These are phyloP conservation scores for Pseudopipra pipra DNA, from an alignment of 2,113 vertebrate genomes.

Conservation along the genomic window DNA sequence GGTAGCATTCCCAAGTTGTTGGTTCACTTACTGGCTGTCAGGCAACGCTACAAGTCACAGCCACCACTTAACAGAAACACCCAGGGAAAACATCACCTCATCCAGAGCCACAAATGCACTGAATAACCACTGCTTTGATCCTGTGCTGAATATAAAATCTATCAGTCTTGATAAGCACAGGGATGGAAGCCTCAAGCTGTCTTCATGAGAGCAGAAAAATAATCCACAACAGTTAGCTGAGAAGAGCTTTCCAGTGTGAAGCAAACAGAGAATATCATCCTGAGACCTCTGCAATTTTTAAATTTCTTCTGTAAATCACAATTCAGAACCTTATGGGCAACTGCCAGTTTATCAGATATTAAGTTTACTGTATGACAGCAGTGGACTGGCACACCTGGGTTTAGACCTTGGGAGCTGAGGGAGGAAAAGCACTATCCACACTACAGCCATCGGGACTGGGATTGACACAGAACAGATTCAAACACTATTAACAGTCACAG, in stretches of 20 bases:
- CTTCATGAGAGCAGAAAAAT: not conserved
- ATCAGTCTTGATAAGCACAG: not conserved
- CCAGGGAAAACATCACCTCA: not conserved
- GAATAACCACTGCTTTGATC: not conserved
- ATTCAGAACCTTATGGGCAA: not conserved
- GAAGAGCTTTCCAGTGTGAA: not conserved
- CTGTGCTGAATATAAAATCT: not conserved
- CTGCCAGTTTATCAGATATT: not conserved
- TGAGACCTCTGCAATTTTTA: not conserved
- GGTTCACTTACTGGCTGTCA: not conserved
- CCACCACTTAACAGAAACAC: not conserved
- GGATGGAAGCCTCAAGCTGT: not conserved
- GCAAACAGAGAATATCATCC: rapidly evolving
- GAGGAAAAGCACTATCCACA: not conserved
- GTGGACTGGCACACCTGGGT: not conserved
- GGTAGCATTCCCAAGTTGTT: not conserved
- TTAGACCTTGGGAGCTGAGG: not conserved
- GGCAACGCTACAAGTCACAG: not conserved
- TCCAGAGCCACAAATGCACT: not conserved
- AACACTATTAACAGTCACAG: not conserved
- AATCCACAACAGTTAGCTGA: not conserved
- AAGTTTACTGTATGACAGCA: not conserved
- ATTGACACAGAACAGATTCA: not conserved
- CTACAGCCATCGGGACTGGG: rapidly evolving
- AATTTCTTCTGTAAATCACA: not conserved